A percentile compares a stretch with the other conserved stretches of the same genome.
These are phyloP conservation scores for Sisor rabdophorus DNA, from an alignment of 2,113 vertebrate genomes.

Conservation along the genomic window DNA sequence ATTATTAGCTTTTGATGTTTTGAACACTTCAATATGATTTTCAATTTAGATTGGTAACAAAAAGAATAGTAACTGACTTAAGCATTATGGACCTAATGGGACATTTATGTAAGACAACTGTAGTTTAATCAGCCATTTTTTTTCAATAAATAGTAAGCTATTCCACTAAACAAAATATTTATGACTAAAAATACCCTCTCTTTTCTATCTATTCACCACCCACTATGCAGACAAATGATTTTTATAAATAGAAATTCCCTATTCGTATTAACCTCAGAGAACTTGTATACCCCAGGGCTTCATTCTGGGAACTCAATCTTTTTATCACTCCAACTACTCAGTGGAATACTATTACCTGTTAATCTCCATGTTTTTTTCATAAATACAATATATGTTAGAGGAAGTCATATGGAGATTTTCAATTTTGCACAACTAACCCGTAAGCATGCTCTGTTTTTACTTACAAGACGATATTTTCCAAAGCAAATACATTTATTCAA, in stretches of 20 bases:
- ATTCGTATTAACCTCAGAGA: conserved; percentile 60
- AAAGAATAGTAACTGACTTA: conserved; percentile 1
- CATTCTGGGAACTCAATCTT: conserved; percentile 42
- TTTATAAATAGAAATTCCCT: conserved; percentile 42
- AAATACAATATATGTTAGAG: conserved; percentile 31
- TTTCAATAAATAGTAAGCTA: neutral
- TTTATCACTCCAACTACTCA: conserved; percentile 40
- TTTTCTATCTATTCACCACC: neutral
- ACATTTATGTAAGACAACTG: neutral
- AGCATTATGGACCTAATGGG: neutral
- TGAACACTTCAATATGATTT: conserved; percentile 19
- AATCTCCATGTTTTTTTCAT: conserved; percentile 44
- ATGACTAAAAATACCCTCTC: no score
- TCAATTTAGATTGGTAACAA: conserved; percentile 2
- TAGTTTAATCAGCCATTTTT: neutral
- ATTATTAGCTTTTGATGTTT: conserved; percentile 16
- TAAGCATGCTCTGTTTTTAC: neutral
- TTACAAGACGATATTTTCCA: conserved; percentile 7
- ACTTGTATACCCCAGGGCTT: conserved; percentile 41
- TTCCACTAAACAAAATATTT: no score
- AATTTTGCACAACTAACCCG: neutral
- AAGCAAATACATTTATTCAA: no score
- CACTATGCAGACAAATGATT: conserved; percentile 34
- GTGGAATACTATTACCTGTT: conserved; percentile 33
- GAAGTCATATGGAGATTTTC: conserved; percentile 10